Percentiles rank a stretch among this genome's conserved stretches.
Conservation (phyloP, 2,888 invertebrate species). For the Oxytorus armatus region DNA sequence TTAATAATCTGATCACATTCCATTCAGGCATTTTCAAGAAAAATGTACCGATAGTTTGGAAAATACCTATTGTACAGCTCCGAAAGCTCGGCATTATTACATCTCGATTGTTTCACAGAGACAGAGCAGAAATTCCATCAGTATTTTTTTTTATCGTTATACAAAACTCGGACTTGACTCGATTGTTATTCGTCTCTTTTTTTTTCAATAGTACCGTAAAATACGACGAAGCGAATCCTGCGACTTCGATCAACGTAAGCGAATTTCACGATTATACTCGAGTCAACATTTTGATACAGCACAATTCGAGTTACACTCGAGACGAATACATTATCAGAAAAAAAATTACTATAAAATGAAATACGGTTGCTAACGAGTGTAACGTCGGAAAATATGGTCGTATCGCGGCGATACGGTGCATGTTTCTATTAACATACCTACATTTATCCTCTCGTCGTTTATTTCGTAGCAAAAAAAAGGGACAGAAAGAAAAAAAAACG, state of each 20-base stretch:
- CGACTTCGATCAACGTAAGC: background rate
- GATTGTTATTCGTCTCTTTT: background rate
- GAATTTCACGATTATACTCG: background rate
- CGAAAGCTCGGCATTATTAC: no score
- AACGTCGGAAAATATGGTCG: no score
- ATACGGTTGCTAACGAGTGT: background rate
- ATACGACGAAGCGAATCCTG: background rate
- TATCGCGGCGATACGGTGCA: background rate
- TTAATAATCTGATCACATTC: conserved; percentile 64
- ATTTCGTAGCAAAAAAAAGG: conserved; percentile 16
- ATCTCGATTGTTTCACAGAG: no score
- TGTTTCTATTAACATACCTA: background rate
- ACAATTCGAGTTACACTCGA: background rate
- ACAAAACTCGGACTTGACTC: conserved; percentile 17
- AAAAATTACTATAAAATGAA: background rate
- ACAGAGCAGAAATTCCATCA: no score
- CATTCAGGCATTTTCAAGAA: no score
- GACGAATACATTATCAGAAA: background rate
- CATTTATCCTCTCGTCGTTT: conserved; percentile 21
- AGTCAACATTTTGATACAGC: background rate
- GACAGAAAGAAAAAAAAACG: conserved; percentile 19
- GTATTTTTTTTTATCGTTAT: no score
- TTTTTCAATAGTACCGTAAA: background rate
- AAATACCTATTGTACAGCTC: no score
- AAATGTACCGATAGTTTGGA: no score